phyloP scores from a whole-genome alignment of 2,113 vertebrate genomes.

The Paralichthys olivaceus region DNA sequence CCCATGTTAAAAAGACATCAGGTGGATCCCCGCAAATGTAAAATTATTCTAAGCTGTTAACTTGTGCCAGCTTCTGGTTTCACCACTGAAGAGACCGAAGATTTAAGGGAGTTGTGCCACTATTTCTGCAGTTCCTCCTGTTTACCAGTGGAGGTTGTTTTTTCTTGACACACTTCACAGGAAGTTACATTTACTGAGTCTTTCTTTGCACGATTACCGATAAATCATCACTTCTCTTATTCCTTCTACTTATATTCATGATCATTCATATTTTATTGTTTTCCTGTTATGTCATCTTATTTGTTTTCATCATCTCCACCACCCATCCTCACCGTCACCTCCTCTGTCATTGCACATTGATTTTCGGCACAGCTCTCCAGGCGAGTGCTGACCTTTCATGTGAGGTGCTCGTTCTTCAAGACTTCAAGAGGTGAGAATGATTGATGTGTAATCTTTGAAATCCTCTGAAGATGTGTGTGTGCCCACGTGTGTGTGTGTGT shows the following conservation, averaged over 20 bases:
- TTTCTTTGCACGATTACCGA: neutral
- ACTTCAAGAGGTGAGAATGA: constrained; percentile 76
- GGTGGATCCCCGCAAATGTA: too few relatives aligned
- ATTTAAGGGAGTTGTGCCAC: neutral
- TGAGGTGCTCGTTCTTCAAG: constrained; percentile 74
- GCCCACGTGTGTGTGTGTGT: constrained; percentile 24
- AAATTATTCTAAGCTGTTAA: too few relatives aligned
- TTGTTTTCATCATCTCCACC: constrained; percentile 14
- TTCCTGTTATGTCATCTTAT: neutral
- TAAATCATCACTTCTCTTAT: neutral
- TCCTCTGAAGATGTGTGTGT: constrained; percentile 75
- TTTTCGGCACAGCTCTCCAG: constrained; percentile 56
- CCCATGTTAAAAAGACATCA: too few relatives aligned
- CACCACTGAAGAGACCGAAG: neutral
- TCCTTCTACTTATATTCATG: too few relatives aligned
- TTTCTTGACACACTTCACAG: neutral
- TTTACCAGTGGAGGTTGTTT: neutral
- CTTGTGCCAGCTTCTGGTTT: neutral
- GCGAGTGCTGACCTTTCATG: constrained; percentile 73
- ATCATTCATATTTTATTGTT: neutral
- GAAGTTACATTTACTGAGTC: neutral
- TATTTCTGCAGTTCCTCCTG: neutral
- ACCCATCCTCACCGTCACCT: constrained; percentile 16
- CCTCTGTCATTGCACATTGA: constrained; percentile 62
- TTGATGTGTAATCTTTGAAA: constrained; percentile 81